Percentiles rank a stretch among this genome's conserved stretches.
phyloP scores from a whole-genome alignment of 2,797 vertebrate species.

The Enteromius treurensis region DNA sequence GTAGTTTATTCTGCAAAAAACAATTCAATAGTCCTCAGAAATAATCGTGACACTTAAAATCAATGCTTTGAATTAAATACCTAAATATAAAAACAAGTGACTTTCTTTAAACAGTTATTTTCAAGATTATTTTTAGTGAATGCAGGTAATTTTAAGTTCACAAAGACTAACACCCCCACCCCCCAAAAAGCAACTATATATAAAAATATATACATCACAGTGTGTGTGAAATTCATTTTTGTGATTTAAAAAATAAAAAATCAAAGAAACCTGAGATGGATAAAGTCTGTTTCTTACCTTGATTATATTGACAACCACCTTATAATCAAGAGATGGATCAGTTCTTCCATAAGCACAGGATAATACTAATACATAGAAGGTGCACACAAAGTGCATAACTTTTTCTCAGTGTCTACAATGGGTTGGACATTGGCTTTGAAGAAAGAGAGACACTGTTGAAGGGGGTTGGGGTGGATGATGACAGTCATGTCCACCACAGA shows the following conservation, averaged over 20 bases:
- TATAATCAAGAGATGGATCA: not conserved
- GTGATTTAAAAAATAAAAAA: not conserved
- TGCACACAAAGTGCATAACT: not conserved
- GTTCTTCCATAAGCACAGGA: not conserved
- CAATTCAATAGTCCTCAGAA: not conserved
- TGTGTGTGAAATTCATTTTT: no score
- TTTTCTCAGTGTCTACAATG: constrained; percentile 9
- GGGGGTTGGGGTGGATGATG: constrained; percentile 51
- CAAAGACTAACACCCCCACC: no score
- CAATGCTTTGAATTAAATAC: not conserved
- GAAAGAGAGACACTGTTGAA: constrained; percentile 1
- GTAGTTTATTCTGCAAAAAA: not conserved
- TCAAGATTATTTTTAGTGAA: not conserved
- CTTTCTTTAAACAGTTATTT: not conserved
- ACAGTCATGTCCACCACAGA: constrained; percentile 67
- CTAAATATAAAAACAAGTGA: not conserved
- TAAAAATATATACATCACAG: no score
- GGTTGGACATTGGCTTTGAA: constrained; percentile 1
- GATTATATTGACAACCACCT: not conserved
- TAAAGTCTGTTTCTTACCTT: not conserved
- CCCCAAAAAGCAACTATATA: no score
- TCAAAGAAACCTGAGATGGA: not conserved
- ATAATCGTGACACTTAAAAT: not conserved
- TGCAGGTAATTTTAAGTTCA: not conserved
- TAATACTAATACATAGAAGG: not conserved